Evolutionary conservation across 2,113 vertebrate species (phyloP).

Genomic region (Mirounga angustirostris): DNA sequence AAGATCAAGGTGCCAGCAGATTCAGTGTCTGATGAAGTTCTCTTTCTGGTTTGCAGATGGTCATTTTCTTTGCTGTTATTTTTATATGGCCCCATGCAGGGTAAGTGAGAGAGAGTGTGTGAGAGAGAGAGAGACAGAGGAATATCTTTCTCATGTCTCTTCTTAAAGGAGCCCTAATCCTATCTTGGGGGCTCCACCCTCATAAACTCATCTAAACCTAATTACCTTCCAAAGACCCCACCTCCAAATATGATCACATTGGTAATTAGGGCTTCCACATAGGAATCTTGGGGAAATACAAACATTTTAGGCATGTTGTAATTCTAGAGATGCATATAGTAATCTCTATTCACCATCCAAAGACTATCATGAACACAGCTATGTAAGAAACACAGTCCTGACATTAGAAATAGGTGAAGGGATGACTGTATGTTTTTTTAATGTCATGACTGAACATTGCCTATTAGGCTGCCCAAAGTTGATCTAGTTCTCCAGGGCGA

Average conservation of each 20-base stretch:
- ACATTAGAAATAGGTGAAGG: background rate
- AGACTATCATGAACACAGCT: background rate
- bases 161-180: background rate
- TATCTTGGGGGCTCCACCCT: background rate
- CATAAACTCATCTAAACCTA: background rate
- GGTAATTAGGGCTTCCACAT: background rate
- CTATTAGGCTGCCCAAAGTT: background rate
- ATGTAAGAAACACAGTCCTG: background rate
- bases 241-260: background rate
- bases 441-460: background rate
- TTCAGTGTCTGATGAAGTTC: background rate
- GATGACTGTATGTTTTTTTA: background rate
- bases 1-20: background rate
- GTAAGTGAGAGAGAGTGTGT: background rate
- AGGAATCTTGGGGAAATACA: background rate
- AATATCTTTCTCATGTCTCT: background rate
- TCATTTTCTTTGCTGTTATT: background rate
- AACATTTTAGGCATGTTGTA: background rate
- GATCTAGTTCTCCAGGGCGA: background rate
- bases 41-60: background rate
- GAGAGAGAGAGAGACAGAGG: background rate
- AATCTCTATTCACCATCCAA: background rate
- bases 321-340: background rate
- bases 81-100: background rate
- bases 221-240: background rate